Percentiles rank a stretch among this genome's conserved stretches.
phyloP scores from a whole-genome alignment of 2,888 invertebrate genomes.

The Serrognathus titanus region DNA sequence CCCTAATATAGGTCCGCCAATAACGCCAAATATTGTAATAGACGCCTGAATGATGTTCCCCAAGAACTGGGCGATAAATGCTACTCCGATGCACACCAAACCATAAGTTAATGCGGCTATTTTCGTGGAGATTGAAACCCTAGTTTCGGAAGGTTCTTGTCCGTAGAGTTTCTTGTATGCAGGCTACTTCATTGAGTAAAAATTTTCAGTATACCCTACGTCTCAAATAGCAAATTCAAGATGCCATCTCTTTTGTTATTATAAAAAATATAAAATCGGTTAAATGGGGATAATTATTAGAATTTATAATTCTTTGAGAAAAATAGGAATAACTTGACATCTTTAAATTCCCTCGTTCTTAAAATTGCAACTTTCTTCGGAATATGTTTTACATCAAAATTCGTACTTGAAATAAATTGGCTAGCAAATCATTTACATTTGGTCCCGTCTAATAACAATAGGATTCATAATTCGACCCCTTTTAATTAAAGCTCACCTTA shows the following conservation, averaged over 20 bases:
- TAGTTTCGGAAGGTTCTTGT: constrained; percentile 33
- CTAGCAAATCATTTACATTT: no score
- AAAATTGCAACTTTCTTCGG: no score
- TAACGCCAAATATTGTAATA: constrained; percentile 77
- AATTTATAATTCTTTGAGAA: no score
- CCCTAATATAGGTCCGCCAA: constrained; percentile 77
- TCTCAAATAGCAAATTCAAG: neutral
- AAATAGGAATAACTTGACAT: no score
- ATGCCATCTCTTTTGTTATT: neutral
- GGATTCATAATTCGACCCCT: neutral
- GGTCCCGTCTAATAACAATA: no score
- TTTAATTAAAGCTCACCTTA: constrained; percentile 38
- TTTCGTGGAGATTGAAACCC: constrained; percentile 53
- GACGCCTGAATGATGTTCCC: constrained; percentile 80
- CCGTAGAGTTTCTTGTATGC: constrained; percentile 37
- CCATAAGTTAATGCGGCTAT: constrained; percentile 70
- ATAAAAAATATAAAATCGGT: neutral
- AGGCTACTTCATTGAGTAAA: constrained; percentile 34
- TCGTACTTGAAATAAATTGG: no score
- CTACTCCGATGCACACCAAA: constrained; percentile 67
- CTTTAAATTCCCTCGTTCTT: no score
- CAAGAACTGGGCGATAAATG: constrained; percentile 73
- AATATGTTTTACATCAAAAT: no score
- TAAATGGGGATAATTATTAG: no score
- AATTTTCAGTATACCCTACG: neutral